phyloP scores from a whole-genome alignment of 2,113 vertebrate genomes.

The Ictalurus furcatus region DNA sequence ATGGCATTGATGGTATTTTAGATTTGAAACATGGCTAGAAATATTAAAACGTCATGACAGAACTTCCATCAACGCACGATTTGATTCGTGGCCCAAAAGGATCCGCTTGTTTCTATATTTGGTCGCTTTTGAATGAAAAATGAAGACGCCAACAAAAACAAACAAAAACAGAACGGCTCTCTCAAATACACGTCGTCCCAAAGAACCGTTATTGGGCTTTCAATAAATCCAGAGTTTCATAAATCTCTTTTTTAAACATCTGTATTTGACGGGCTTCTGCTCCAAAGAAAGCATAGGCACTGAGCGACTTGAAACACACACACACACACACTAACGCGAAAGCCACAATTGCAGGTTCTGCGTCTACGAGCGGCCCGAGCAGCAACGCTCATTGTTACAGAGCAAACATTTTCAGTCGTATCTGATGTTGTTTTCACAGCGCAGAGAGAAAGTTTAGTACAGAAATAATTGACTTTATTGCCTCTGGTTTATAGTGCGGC shows the following conservation, averaged over 20 bases:
- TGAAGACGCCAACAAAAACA: conserved; percentile 33
- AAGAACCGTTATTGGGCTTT: conserved; percentile 61
- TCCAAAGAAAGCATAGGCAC: conserved; percentile 76
- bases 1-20: neutral
- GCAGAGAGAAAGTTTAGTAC: conserved; percentile 60
- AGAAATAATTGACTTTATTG: conserved; percentile 57
- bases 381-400: conserved; percentile 68
- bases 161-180: conserved; percentile 57
- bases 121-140: conserved; percentile 39
- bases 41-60: neutral
- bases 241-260: conserved; percentile 67
- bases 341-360: conserved; percentile 76
- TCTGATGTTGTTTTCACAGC: conserved; percentile 70
- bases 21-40: neutral
- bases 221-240: conserved; percentile 60
- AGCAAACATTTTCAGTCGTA: conserved; percentile 67
- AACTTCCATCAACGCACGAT: neutral
- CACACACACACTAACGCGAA: conserved; percentile 65
- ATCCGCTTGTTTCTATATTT: neutral
- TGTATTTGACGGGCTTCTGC: conserved; percentile 68
- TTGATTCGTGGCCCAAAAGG: neutral
- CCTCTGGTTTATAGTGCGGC: conserved; percentile 45
- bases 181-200: conserved; percentile 52
- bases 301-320: conserved; percentile 69
- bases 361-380: conserved; percentile 57